Evolutionary conservation across 2,113 vertebrate species (phyloP), one percentile per base, ranked within the genome.

Genomic region (Narcine bancroftii): DNA sequence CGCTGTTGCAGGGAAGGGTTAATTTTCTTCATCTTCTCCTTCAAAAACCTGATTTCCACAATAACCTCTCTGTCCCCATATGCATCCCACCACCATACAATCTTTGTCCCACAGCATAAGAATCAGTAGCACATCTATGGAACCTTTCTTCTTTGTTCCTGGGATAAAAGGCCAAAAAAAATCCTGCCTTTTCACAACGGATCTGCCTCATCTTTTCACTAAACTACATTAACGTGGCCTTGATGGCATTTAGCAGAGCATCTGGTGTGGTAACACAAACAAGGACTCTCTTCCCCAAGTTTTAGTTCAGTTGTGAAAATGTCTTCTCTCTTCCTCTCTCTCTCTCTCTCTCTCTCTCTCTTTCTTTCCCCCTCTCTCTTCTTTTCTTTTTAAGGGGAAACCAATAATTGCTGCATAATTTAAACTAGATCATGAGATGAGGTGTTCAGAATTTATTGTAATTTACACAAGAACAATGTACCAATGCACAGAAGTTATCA

Each of bases 41-140:
- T 29, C 39, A 39, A 91, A 65, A 45, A 69, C 21, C 89, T 91
- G 45, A 65, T 42, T 91, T 69, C 63, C 42, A 91, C 65, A 91
- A 91, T 91, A 42, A 91, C 65, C 21, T 69, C 89, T 91, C 89
- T 91, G 89, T 91, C 63, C 89, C 24, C 24, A 47, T 26, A 24
- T 26, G 13, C 89, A 91, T 91, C 71, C 89, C 89, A 91, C 39
- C 89, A 91, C 89, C 63, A 91, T 65, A 91, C 89, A 91, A 69
- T 36, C 66, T 47, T 91, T 66, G 63, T 69, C 89, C 63, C 63
- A 29, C 63, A 69, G 65, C 45, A 53, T 91, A 45, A 33, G 65
- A 66, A 47, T 91, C 42, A 69, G 39, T 69, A 33, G 89, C 39
- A 26, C n/a, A 42, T 91, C 45, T 65, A 65, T 91, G 89, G 89